Base-by-base conservation (phyloP, 1,140 invertebrate genomes). In the Sesamia nonagrioides region DNA sequence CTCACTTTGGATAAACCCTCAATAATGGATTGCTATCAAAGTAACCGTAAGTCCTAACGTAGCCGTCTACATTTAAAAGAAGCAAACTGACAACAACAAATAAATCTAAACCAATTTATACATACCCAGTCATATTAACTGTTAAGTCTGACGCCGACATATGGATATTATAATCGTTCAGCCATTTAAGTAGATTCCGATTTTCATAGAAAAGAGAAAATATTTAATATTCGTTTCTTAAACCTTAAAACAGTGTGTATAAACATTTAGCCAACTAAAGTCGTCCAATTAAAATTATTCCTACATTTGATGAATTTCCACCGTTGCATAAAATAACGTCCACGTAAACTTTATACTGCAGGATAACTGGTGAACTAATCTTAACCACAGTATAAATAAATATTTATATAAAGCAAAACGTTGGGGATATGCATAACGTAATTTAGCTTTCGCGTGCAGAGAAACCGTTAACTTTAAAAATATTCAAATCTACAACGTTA, bases 231-330 rank as follows among this genome's bases (percentile, higher is more conserved):
- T 35, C 15, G 15, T 61, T 0, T 17, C 35, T 37, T n/a, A 37
- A 37, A 17, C 60, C 40, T 17, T 17, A 18, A 61, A n/a, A 6
- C 60, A 71, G 48, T 69, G 21, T 50, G 42, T 69, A 50, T 2
- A 11, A 56, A 56, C 18, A 15, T 17, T 69, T n/a, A 50, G 33
- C 45, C 6, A 50, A 27, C 42, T 52, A 69, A 69, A 48, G 68
- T 48, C 27, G 21, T 84, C 75, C 63, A 80, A 84, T 82, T 82
- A 78, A 80, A 82, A 84, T 80, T 82, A 56, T 77, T 35, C 58
- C 52, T 45, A 68, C 79, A 76, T 83, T 83, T 83, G 77, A 81
- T 81, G 77, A 82, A 84, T 82, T 79, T 52, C 45, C 77, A 77
- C 37, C 79, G 61, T 69, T 76, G 82, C 79, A 81, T 81, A 79